Evolutionary conservation across 2,888 invertebrate genomes (phyloP), one percentile per base, ranked within the genome.

Genomic region (Andricus curvator): DNA sequence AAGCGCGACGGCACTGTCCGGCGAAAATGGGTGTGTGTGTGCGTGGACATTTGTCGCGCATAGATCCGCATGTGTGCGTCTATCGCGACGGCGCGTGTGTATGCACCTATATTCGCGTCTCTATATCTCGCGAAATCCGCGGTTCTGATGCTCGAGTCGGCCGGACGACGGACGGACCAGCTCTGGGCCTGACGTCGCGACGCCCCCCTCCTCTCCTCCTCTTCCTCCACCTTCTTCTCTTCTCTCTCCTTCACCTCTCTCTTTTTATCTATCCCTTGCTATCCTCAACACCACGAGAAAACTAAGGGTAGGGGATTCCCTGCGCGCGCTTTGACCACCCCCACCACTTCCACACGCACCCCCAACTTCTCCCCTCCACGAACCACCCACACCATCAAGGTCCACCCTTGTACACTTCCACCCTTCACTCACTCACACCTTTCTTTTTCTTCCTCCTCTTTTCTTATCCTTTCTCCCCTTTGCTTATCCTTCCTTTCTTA

Each of bases 91-190:
- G 60, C 78, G 66, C 78, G 83, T 81, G 67, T 70, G 78, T 80
- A 68, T 81, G 77, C 66, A 80, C 64, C 60, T 70, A 66, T 80
- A 77, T 76, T 67, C 77, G 67, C 80, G 78, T 79, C 62, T 78
- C 81, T 77, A 82, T 80, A 62, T 81, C 82, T 83, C 91, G 89
- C 89, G 89, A 90, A 85, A 88, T 89, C 86, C 90, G 88, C 90
- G 89, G 88, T 88, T 90, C 89, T 82, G 86, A 86, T 88, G 88
- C 89, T 90, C 90, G 89, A 91, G 91, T 91, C 91, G 91, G 91
- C 91, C 91, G 92, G 91, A 92, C 92, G 91, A 90, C 92, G 91
- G 91, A 92, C 91, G 91, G 90, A 91, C 90, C 91, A 91, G 91
- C 91, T 91, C 91, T 91, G 91, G 91, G 83, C 85, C 85, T 82